Conservation (phyloP, 2,113 vertebrate species). For the Ovis canadensis region DNA sequence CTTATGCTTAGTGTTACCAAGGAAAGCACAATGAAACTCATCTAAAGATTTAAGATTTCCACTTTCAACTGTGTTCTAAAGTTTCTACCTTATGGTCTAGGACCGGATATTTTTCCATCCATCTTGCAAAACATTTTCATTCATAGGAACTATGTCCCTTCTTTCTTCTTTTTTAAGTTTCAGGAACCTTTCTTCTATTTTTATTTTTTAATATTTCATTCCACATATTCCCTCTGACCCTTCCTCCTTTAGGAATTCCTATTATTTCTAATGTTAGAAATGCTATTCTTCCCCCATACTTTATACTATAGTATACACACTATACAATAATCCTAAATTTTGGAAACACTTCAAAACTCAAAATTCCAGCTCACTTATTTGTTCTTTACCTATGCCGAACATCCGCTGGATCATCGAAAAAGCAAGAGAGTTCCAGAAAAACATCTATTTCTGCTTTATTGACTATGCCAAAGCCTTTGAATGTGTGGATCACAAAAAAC, state of each 20-base stretch:
- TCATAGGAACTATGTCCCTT: neutral
- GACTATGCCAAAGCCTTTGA: no score
- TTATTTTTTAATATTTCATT: slow-evolving; percentile 23
- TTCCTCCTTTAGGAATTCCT: neutral
- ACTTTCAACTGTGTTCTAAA: neutral
- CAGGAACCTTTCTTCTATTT: neutral
- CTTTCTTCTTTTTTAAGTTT: neutral
- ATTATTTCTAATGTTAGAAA: neutral
- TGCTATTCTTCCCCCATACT: neutral
- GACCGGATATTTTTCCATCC: neutral
- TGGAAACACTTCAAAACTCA: neutral
- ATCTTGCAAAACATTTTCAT: neutral
- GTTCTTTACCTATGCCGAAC: neutral
- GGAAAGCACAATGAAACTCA: neutral
- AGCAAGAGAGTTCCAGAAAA: no score
- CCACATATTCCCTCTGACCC: neutral
- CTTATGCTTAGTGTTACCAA: neutral
- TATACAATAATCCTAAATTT: neutral
- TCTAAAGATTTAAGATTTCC: neutral
- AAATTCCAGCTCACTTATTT: neutral
- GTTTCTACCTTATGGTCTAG: neutral
- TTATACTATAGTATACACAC: neutral
- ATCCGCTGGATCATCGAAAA: no score
- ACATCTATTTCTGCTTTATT: no score
- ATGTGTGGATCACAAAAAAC: no score